Conservation (phyloP, 2,888 invertebrate species). For the Crocallis elinguaria region DNA sequence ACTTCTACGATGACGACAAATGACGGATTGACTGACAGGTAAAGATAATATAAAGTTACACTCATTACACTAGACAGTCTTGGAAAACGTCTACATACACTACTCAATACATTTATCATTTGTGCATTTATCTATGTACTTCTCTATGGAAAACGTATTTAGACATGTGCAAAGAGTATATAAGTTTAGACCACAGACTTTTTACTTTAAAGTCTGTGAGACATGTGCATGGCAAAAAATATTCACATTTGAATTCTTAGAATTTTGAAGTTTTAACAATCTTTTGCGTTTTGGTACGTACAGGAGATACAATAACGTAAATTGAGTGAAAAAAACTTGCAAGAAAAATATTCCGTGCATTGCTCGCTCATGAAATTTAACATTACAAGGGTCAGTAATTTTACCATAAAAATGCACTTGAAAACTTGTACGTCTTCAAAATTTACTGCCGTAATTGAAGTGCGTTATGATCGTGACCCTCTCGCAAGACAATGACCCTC, state of each 20-base stretch:
- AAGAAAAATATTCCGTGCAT: neutral
- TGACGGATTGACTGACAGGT: conserved; percentile 25
- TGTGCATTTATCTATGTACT: too few relatives aligned
- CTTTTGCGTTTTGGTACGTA: too few relatives aligned
- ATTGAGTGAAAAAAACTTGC: neutral
- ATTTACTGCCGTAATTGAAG: conserved; percentile 20
- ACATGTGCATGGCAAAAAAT: too few relatives aligned
- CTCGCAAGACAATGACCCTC: conserved; percentile 25
- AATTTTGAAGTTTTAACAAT: too few relatives aligned
- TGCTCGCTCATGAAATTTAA: neutral
- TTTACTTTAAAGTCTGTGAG: too few relatives aligned
- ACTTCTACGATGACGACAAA: conserved; percentile 42
- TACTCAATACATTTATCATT: too few relatives aligned
- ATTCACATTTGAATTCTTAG: too few relatives aligned
- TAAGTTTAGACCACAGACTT: neutral
- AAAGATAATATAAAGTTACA: neutral
- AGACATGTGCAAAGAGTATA: neutral
- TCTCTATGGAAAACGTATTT: too few relatives aligned
- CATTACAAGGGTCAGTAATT: conserved; percentile 5
- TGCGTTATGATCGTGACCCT: conserved; percentile 20
- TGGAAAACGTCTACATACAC: neutral
- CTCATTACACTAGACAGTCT: too few relatives aligned
- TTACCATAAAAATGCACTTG: conserved; percentile 26
- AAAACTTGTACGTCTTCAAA: conserved; percentile 10
- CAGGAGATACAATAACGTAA: too few relatives aligned